Evolutionary conservation across 2,888 invertebrate species (phyloP).

Genomic region (Cephonodes hylas): DNA sequence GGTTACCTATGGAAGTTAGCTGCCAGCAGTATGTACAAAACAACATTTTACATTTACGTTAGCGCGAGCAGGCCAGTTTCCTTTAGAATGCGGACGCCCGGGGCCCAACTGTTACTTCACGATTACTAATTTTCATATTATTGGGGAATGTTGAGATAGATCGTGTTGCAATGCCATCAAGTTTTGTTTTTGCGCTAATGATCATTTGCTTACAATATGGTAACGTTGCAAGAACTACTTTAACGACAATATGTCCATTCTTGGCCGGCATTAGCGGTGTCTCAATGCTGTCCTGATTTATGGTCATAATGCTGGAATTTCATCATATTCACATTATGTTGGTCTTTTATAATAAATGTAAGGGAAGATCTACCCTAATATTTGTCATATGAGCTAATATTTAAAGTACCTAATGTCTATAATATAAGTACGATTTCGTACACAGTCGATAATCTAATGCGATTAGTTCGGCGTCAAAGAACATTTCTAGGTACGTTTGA

Average conservation of each 20-base stretch:
- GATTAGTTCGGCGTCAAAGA: not conserved
- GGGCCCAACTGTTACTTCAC: conserved; percentile 28
- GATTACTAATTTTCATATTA: conserved; percentile 28
- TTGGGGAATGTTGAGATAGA: conserved; percentile 37
- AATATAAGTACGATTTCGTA: not conserved
- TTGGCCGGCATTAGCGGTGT: conserved; percentile 43
- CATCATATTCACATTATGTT: conserved; percentile 9
- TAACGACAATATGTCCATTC: conserved; percentile 55
- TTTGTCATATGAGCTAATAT: not conserved
- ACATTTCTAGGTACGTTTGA: not conserved
- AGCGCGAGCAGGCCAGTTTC: conserved; percentile 1
- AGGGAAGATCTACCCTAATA: too few species aligned
- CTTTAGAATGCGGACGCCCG: conserved; percentile 1
- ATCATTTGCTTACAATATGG: conserved; percentile 61
- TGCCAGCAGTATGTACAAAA: not conserved
- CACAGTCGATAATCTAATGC: not conserved
- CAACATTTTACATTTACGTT: not conserved
- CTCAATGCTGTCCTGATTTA: conserved; percentile 52
- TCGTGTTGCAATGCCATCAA: conserved; percentile 38
- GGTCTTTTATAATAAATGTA: not conserved
- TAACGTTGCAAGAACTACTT: conserved; percentile 61
- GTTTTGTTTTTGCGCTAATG: conserved; percentile 63
- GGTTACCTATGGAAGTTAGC: not conserved
- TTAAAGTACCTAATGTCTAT: not conserved
- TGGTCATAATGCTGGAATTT: conserved; percentile 39